Base-by-base conservation (phyloP, 2,888 invertebrate genomes). In the Lithodes maja region DNA sequence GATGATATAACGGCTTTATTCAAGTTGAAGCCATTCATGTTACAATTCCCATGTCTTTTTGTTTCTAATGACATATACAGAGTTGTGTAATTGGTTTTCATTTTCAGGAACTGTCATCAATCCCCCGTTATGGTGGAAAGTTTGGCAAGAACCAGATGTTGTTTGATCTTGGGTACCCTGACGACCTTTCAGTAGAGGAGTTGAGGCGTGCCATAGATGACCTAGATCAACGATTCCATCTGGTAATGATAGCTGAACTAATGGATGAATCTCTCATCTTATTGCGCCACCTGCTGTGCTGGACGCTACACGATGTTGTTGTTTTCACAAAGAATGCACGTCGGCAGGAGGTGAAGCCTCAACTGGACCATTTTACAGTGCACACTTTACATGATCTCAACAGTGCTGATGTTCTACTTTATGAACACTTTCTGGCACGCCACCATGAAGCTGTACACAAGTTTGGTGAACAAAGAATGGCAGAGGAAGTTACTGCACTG, bases 251-350 rank as follows among this genome's bases (percentile, higher is more conserved):
- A 3, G 90, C 93, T 2, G 93, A 93, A 82, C 86, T 91, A n/a
- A 93, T 93, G 92, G 93, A 93, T 68, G 93, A 93, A 82, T 93
- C 93, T 0, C 91, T 93, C 49, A 92, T 93, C 12, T 90, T 93
- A 9, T 90, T 93, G 50, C 92, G 92, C 33, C 89, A 93, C 53
- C 92, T 93, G 54, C 91, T 93, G 5, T 93, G 93, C 85, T 93
- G 93, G 93, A 90, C 92, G 49, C 89, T 92, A 3, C 92, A 93
- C 17, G 93, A 93, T 90, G 90, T 93, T 0, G 92, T 93, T 9
- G 91, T 92, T 68, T 92, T 93, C 77, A 91, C 92, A 68, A 91
- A 93, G 52, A 93, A 93, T 87, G 92, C 92, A 0, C 89, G 93
- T 1, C 79, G 90, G 33, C 74, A 74, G n/a, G 86, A 83, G 50